Evolutionary conservation across 2,113 vertebrate species (phyloP).

Genomic region (Candoia aspera): DNA sequence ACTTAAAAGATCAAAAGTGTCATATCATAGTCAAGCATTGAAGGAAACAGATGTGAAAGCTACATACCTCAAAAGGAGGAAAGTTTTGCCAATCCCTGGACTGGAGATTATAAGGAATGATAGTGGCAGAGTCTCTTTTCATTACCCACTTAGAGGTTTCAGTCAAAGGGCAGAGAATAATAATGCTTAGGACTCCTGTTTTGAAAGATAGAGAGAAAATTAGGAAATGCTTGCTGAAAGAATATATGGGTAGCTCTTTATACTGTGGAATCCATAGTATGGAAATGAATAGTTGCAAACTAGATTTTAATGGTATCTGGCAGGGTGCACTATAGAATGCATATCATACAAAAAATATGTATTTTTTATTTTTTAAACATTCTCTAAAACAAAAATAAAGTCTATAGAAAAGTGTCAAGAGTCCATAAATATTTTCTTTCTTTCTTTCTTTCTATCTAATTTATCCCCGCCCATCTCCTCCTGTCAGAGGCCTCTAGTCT

Average conservation of each 20-base stretch:
- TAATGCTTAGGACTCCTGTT: constrained; percentile 80
- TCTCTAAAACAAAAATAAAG: not conserved
- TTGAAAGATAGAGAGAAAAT: constrained; percentile 43
- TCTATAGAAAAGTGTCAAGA: not conserved
- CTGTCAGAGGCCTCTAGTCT: too few relatives aligned
- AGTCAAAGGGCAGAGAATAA: constrained; percentile 79
- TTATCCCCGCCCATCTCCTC: too few relatives aligned
- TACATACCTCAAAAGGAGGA: constrained; percentile 78
- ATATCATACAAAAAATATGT: not conserved
- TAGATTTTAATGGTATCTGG: not conserved
- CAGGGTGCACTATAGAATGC: not conserved
- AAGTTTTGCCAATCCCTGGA: constrained; percentile 75
- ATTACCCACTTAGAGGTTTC: constrained; percentile 80
- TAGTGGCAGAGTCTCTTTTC: constrained; percentile 76
- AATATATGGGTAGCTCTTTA: not conserved
- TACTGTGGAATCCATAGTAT: not conserved
- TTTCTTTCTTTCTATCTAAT: too few relatives aligned
- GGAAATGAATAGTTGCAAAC: not conserved
- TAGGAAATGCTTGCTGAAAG: not conserved
- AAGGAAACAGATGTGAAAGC: constrained; percentile 24
- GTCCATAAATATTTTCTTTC: not conserved
- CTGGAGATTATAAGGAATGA: constrained; percentile 81
- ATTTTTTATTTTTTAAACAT: not conserved
- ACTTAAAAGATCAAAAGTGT: not conserved
- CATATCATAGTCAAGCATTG: not conserved